These are phyloP conservation scores for Griposia aprilina DNA, from an alignment of 2,888 invertebrate species.

Conservation along the genomic window DNA sequence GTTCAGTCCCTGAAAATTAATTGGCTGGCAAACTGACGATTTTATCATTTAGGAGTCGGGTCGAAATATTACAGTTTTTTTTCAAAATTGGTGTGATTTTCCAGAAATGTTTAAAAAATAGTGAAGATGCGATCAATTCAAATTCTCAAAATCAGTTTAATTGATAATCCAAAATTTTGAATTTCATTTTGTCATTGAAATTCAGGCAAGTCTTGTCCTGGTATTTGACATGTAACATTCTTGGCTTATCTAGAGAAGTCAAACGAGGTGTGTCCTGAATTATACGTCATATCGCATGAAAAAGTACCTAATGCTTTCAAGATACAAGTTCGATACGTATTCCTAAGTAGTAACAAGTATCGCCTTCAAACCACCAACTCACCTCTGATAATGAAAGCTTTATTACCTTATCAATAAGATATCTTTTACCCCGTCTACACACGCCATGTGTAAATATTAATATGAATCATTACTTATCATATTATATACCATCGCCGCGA, in stretches of 20 bases:
- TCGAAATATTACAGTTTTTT: too few species aligned
- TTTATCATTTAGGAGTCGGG: neutral
- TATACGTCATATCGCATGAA: slow-evolving; percentile 51
- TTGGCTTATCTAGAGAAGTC: slow-evolving; percentile 25
- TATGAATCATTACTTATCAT: slow-evolving; percentile 69
- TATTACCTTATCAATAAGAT: slow-evolving; percentile 60
- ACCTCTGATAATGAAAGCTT: slow-evolving; percentile 52
- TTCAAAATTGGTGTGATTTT: neutral
- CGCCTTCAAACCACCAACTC: slow-evolving; percentile 41
- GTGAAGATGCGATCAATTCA: neutral
- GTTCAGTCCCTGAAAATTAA: neutral
- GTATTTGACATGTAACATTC: slow-evolving; percentile 24
- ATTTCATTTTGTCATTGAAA: neutral
- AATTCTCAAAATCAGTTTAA: neutral
- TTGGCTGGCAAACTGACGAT: neutral
- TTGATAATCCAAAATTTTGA: neutral
- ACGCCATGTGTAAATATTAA: slow-evolving; percentile 65
- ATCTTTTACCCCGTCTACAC: slow-evolving; percentile 52
- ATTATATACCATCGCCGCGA: slow-evolving; percentile 55
- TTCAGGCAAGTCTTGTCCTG: slow-evolving; percentile 11
- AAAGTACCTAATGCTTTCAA: slow-evolving; percentile 44
- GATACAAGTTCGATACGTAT: slow-evolving; percentile 54
- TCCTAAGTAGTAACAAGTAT: slow-evolving; percentile 40
- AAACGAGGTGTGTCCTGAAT: slow-evolving; percentile 52
- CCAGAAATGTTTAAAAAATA: neutral